Conservation (phyloP, 2,888 invertebrate species). For the Crossocerus cetratus region DNA sequence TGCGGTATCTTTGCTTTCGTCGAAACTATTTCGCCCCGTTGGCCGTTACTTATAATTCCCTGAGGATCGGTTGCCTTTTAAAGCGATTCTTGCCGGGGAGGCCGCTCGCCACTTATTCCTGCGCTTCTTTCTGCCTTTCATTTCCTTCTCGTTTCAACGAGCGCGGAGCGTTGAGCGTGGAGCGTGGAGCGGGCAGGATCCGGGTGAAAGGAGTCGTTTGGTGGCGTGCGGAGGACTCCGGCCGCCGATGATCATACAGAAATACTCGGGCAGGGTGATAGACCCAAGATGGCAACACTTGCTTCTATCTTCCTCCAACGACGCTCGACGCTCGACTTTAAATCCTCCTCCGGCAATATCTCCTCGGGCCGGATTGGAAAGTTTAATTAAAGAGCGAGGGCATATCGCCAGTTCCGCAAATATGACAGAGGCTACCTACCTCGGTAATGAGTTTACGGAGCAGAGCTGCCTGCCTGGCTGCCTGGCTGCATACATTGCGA, state of each 20-base stretch:
- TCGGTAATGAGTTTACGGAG: no score
- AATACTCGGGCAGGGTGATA: constrained; percentile 24
- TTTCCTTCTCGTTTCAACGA: constrained; percentile 54
- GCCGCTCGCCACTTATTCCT: constrained; percentile 21
- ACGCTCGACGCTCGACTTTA: no score
- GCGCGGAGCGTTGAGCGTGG: no score
- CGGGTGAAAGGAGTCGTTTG: constrained; percentile 59
- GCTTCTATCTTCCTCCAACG: background rate
- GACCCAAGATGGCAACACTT: constrained; percentile 1
- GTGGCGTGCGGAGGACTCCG: constrained; percentile 32
- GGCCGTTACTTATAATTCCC: constrained; percentile 23
- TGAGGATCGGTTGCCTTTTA: background rate
- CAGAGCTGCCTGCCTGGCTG: no score
- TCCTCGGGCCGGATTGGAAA: no score
- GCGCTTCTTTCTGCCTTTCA: constrained; percentile 47
- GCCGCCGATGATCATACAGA: constrained; percentile 22
- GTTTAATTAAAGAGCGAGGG: no score
- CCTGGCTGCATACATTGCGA: no score
- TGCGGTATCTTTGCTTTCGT: constrained; percentile 30
- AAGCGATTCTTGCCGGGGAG: constrained; percentile 15
- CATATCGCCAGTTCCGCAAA: no score
- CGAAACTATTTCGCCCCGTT: constrained; percentile 20
- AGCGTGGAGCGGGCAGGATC: constrained; percentile 44
- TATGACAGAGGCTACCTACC: no score
- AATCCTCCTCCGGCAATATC: no score